Base-by-base conservation (phyloP, 2,113 vertebrate genomes). In the Condylura cristata region DNA sequence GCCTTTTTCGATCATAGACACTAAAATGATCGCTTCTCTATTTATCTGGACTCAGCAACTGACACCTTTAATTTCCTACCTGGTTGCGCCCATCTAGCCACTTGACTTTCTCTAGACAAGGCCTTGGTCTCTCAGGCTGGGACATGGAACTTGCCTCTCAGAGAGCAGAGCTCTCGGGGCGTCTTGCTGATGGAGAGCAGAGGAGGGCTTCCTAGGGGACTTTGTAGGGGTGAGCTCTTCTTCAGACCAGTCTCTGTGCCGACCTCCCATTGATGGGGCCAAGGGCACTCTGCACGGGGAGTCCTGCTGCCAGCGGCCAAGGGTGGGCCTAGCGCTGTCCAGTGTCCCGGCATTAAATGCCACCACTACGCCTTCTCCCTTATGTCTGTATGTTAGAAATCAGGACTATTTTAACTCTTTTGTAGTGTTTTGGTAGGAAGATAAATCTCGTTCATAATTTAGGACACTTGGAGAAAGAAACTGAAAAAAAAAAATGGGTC, bases 401-500 rank as follows among this genome's bases (percentile, higher is more conserved):
- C 37, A 84, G 51, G 14, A 71, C 8, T 88, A 48, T 82, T 78
- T 93, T 93, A 85, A 79, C 24, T 8, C 8, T 51, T 92, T 79
- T 81, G n/a, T 72, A 30, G 60, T 75, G 56, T 93, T 93, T 89
- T 72, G 74, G 30, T 90, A 28, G 51, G 51, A 92, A 94, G 51
- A 72, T 74, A 60, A 94, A 7, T 68, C 82, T 90, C 5, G 3
- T 82, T 94, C 63, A 66, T 90, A 86, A 95, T 95, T 95, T 74
- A 96, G 95, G 86, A 79, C 81, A 80, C 44, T 92, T 85, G 51
- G n/a, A 94, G 81, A 75, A 14, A 53, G 60, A 75, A 34, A 86
- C 86, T 68, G 16, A 18, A 32, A n/a, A 37, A 75, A 85, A 93
- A 95, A 95, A 72, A 53, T 80, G 61, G 93, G 75, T 96, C 94